A percentile compares a stretch with the other conserved stretches of the same genome.
phyloP scores from a whole-genome alignment of 2,888 invertebrate species.

The Ephialtes manifestator region DNA sequence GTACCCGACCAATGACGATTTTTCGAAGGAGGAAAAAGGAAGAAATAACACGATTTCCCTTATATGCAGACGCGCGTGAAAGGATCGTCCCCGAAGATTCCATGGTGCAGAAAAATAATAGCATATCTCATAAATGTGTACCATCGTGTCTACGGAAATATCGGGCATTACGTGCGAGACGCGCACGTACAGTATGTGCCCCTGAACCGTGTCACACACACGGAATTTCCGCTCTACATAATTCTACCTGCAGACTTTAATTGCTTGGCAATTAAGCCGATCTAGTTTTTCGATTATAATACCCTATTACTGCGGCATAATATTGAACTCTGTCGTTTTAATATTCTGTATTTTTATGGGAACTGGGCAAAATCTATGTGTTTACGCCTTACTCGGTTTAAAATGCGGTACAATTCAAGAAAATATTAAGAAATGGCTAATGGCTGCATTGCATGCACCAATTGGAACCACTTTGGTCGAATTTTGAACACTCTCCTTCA shows the following conservation, averaged over 20 bases:
- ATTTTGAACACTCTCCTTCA: constrained; percentile 8
- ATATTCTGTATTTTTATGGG: neutral
- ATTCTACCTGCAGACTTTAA: constrained; percentile 74
- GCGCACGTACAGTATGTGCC: constrained; percentile 63
- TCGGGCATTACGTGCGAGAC: constrained; percentile 63
- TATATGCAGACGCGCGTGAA: constrained; percentile 11
- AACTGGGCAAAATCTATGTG: constrained; percentile 2
- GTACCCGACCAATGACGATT: constrained; percentile 11
- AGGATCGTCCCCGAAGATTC: neutral
- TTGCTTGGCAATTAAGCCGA: constrained; percentile 77
- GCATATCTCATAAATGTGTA: constrained; percentile 1
- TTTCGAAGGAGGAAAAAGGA: constrained; percentile 15
- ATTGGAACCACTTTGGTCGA: neutral
- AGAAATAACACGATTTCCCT: constrained; percentile 21
- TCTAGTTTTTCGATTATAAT: constrained; percentile 72
- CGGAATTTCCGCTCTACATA: constrained; percentile 83
- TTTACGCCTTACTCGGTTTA: neutral
- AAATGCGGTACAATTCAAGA: neutral
- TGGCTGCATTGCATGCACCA: neutral
- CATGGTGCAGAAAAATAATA: constrained; percentile 2
- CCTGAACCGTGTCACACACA: constrained; percentile 77
- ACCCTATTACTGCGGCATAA: neutral
- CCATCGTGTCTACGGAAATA: constrained; percentile 57
- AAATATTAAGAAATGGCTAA: neutral
- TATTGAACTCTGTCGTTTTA: constrained; percentile 47